Evolutionary conservation across 2,113 vertebrate genomes (phyloP).

Genomic region (Mobula birostris): DNA sequence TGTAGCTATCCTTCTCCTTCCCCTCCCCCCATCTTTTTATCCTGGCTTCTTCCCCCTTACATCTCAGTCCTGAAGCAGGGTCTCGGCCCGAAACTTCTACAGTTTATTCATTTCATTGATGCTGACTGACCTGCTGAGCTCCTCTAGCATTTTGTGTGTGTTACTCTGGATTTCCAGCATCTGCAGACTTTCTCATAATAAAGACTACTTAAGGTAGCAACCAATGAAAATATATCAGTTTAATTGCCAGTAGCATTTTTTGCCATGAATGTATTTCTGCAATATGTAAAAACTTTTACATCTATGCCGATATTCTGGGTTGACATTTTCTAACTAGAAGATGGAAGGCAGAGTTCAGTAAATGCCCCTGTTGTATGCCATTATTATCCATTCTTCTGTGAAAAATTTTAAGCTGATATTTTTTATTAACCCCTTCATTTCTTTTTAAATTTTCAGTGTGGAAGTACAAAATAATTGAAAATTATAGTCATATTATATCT

Average conservation of each 20-base stretch:
- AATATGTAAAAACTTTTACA: background rate
- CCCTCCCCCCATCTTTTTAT: too few species aligned
- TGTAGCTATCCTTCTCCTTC: too few species aligned
- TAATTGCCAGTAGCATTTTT: background rate
- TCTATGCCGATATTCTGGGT: background rate
- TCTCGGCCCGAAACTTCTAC: too few species aligned
- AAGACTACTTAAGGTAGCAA: background rate
- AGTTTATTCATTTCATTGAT: too few species aligned
- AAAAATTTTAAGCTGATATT: background rate
- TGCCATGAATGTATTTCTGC: background rate
- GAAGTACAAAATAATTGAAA: background rate
- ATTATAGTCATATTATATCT: background rate
- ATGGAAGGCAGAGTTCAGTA: background rate
- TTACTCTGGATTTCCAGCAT: too few species aligned
- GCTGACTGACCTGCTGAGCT: too few species aligned
- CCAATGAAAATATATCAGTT: background rate
- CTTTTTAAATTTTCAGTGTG: too few species aligned
- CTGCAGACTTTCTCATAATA: too few species aligned
- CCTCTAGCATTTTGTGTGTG: too few species aligned
- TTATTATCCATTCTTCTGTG: background rate
- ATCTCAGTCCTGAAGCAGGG: too few species aligned
- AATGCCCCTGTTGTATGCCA: background rate
- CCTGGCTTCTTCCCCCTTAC: too few species aligned
- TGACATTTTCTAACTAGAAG: background rate
- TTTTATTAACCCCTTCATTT: background rate